phyloP scores from a whole-genome alignment of 1,140 invertebrate species.

The Micrasema minimum region DNA sequence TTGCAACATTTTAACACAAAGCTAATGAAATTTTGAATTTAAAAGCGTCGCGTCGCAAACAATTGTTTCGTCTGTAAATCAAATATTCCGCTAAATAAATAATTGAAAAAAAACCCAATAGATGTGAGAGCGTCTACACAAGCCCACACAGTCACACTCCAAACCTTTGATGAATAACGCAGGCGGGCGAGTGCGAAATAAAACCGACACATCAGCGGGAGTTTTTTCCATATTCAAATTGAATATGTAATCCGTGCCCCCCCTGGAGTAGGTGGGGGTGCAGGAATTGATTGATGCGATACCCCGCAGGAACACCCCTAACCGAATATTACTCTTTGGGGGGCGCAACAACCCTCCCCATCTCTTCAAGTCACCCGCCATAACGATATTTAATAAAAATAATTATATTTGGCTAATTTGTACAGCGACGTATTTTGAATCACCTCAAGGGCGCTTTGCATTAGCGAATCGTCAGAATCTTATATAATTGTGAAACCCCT shows the following conservation, averaged over 20 bases:
- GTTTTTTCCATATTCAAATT: conserved; percentile 49
- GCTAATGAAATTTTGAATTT: conserved; percentile 28
- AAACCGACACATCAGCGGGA: conserved; percentile 42
- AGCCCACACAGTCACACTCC: conserved; percentile 4
- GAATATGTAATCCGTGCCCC: conserved; percentile 47
- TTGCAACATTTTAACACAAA: conserved; percentile 18
- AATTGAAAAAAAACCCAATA: conserved; percentile 27
- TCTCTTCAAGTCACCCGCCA: conserved; percentile 33
- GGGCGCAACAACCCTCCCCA: conserved; percentile 15
- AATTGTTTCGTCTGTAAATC: conserved; percentile 34
- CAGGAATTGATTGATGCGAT: conserved; percentile 50
- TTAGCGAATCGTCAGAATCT: no score
- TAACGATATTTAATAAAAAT: conserved; percentile 39
- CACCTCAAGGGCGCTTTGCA: no score
- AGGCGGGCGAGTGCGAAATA: conserved; percentile 34
- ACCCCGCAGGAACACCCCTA: conserved; percentile 42
- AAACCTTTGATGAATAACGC: conserved; percentile 42
- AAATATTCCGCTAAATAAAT: conserved; percentile 32
- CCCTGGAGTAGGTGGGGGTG: not conserved
- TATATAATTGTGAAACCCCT: no score
- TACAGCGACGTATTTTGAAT: no score
- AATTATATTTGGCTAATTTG: no score
- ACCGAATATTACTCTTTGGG: conserved; percentile 35
- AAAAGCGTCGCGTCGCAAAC: conserved; percentile 27
- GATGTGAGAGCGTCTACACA: conserved; percentile 26